Percentiles rank a stretch among this genome's conserved stretches.
These are phyloP conservation scores for Choreutis nemorana DNA, from an alignment of 2,888 invertebrate species.

Conservation along the genomic window DNA sequence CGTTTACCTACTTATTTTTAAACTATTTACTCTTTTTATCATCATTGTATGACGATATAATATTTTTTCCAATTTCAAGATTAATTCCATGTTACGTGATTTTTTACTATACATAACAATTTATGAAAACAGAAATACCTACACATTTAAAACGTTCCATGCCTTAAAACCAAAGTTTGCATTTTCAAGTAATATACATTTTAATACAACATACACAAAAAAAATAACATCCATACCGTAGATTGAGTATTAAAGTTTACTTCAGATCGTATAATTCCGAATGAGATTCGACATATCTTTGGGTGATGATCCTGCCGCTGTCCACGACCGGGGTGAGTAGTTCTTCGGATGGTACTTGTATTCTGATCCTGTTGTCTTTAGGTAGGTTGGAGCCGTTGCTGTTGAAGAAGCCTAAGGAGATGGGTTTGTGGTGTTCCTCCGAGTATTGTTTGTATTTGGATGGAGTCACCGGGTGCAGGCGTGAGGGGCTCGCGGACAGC, in stretches of 20 bases:
- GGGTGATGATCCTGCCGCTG: conserved; percentile 60
- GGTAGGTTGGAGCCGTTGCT: conserved; percentile 62
- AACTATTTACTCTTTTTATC: too few relatives aligned
- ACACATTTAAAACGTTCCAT: too few relatives aligned
- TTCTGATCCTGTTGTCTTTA: conserved; percentile 76
- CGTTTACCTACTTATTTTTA: too few relatives aligned
- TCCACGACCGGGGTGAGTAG: conserved; percentile 71
- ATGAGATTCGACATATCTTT: conserved; percentile 44
- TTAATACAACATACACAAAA: conserved; percentile 13
- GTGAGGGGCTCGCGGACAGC: conserved; percentile 59
- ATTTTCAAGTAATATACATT: conserved; percentile 7
- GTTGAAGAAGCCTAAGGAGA: conserved; percentile 51
- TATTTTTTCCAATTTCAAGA: too few relatives aligned
- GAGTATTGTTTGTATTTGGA: conserved; percentile 37
- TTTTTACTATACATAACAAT: too few relatives aligned
- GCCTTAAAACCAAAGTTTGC: too few relatives aligned
- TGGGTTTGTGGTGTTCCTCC: conserved; percentile 47
- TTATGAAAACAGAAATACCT: too few relatives aligned
- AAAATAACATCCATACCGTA: conserved; percentile 8
- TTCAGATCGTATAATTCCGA: conserved; percentile 49
- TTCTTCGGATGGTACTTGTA: conserved; percentile 75
- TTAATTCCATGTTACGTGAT: too few relatives aligned
- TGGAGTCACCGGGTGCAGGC: conserved; percentile 54
- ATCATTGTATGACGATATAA: too few relatives aligned
- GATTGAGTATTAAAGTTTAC: conserved; percentile 17